Evolutionary conservation across 2,888 invertebrate species (phyloP), one percentile per base, ranked within the genome.

Genomic region (Dichetophora obliterata): DNA sequence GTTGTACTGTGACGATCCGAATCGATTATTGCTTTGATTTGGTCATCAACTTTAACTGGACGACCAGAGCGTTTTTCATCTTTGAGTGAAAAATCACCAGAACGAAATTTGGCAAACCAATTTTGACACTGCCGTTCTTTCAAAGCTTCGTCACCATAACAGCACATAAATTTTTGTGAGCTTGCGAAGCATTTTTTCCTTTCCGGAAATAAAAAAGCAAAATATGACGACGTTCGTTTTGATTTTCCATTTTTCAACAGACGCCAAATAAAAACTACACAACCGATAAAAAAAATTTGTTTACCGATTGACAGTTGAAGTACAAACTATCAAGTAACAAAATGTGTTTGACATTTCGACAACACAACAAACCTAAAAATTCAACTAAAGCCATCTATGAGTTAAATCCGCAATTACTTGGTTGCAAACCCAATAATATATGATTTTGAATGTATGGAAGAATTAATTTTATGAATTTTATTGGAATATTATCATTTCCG

Each of bases 21-120:
- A 31, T 31, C 31, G 31, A 31, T 31, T 31, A 52, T 52, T 14
- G 3, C n/a, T 52, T 52, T 14, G 3, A 5, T 52, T 52, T 3
- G 52, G 52, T 52, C 52, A 52, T 52, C 52, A 52, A 52, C 52
- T 52, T 52, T 6, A 52, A 52, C 52, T 52, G 52, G 52, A 52
- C 52, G 52, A 52, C 52, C 52, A 52, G 52, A 52, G 14, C 52
- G 52, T 52, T 52, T 52, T 52, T 52, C 52, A 5, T 52, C n/a
- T 52, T 52, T 52, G 52, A 52, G 52, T 52, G 52, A 52, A 52
- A n/a, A n/a, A n/a, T n/a, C 52, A 4, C 52, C n/a, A n/a, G 16
- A 31, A 31, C 5, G 31, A 5, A 31, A 31, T 31, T 31, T 31
- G 31, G 31, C 31, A 31, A 31, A 31, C 52, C 16, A n/a, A n/a